A percentile compares a stretch with the other conserved stretches of the same genome.
Conservation (phyloP, 2,888 invertebrate species). For the Drosophila rubida region DNA sequence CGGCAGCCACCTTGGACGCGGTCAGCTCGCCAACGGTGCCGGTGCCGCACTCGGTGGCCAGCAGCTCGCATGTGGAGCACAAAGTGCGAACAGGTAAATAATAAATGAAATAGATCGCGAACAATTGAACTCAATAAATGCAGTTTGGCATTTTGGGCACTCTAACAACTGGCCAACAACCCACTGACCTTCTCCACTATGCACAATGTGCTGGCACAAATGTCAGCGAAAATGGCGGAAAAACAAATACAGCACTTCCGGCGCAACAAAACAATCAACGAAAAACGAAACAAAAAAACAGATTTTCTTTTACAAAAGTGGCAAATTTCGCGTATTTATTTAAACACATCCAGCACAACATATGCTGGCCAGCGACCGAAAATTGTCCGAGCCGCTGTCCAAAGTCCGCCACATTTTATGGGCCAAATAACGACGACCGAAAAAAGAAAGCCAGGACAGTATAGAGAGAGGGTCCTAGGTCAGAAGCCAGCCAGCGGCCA, state of each 20-base stretch:
- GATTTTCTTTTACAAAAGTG: constrained; percentile 64
- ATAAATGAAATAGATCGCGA: background rate
- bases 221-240: constrained; percentile 77
- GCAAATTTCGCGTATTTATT: constrained; percentile 79
- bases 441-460: constrained; percentile 26
- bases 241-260: constrained; percentile 84
- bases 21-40: constrained; percentile 61
- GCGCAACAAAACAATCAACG: constrained; percentile 44
- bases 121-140: background rate
- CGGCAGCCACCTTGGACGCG: constrained; percentile 53
- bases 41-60: constrained; percentile 59
- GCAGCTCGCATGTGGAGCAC: constrained; percentile 73
- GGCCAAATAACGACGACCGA: constrained; percentile 49
- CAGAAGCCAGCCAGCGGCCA: constrained; percentile 48
- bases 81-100: constrained; percentile 71
- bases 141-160: background rate
- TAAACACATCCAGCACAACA: constrained; percentile 73
- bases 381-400: constrained; percentile 42
- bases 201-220: constrained; percentile 60
- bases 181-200: constrained; percentile 71
- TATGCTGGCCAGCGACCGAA: constrained; percentile 67
- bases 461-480: constrained; percentile 7
- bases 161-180: constrained; percentile 61
- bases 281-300: constrained; percentile 24
- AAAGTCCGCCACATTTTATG: constrained; percentile 64